Percentiles rank a stretch among this genome's conserved stretches.
phyloP scores from a whole-genome alignment of 2,797 vertebrate genomes.

The Neoniphon sammara region DNA sequence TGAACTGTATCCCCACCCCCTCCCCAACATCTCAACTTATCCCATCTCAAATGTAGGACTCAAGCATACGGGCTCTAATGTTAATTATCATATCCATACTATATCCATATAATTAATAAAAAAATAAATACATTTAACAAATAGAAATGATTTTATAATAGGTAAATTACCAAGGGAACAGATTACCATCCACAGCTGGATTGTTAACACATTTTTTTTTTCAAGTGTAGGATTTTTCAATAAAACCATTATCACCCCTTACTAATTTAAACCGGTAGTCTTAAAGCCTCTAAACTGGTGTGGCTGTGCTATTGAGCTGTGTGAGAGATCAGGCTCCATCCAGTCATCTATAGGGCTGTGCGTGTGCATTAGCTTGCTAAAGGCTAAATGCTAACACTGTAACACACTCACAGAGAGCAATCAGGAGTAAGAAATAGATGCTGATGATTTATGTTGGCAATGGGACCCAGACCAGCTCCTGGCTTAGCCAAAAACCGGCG shows the following conservation, averaged over 20 bases:
- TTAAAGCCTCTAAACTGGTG: conserved; percentile 64
- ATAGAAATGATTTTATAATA: conserved; percentile 79
- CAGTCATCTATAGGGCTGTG: conserved; percentile 56
- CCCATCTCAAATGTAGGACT: conserved; percentile 70
- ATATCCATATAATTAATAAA: conserved; percentile 82
- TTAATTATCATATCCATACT: conserved; percentile 75
- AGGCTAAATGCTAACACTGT: conserved; percentile 63
- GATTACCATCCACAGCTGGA: conserved; percentile 63
- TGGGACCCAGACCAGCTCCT: conserved; percentile 70
- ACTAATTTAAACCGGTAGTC: conserved; percentile 59
- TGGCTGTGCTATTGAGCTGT: conserved; percentile 60
- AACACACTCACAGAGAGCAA: conserved; percentile 63
- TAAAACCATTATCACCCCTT: conserved; percentile 72
- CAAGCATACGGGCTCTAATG: conserved; percentile 70
- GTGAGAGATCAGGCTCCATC: conserved; percentile 34
- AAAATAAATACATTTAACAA: conserved; percentile 87
- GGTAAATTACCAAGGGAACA: conserved; percentile 71
- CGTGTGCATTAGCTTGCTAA: conserved; percentile 51
- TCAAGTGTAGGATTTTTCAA: conserved; percentile 73
- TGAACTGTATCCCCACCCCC: conserved; percentile 43
- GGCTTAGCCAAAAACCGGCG: conserved; percentile 68
- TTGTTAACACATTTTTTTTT: conserved; percentile 65
- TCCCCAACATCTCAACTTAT: conserved; percentile 52
- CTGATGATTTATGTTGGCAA: conserved; percentile 85
- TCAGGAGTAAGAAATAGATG: conserved; percentile 73